Conservation (phyloP, 2,113 vertebrate species). For the Syrrhaptes paradoxus region DNA sequence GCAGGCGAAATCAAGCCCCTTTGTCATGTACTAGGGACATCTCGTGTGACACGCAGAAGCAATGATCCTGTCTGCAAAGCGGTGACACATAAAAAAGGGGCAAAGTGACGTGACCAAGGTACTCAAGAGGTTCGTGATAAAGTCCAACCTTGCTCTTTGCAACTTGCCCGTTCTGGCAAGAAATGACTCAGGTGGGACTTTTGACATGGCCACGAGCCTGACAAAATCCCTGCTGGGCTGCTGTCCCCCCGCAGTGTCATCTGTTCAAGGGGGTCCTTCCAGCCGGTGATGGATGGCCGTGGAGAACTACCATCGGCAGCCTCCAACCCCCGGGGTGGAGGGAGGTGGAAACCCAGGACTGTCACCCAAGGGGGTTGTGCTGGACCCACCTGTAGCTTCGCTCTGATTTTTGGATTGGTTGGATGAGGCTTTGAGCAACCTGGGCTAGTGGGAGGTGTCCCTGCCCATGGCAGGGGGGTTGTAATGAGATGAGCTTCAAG, state of each 20-base stretch:
- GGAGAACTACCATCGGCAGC: rapidly evolving
- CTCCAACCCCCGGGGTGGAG: background rate
- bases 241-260: rapidly evolving
- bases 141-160: background rate
- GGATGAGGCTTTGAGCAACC: no score
- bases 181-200: background rate
- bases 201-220: background rate
- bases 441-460: no score
- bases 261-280: background rate
- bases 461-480: no score
- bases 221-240: background rate
- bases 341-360: background rate
- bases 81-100: background rate
- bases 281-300: background rate
- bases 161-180: background rate
- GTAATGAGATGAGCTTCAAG: no score
- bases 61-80: background rate
- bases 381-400: background rate
- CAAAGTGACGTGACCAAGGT: background rate
- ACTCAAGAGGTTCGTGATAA: background rate
- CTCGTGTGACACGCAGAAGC: rapidly evolving
- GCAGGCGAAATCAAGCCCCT: background rate
- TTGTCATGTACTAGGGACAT: background rate
- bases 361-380: background rate
- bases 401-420: background rate